Base-by-base conservation (phyloP, 2,888 invertebrate genomes). In the Chloroclystis v-ata region DNA sequence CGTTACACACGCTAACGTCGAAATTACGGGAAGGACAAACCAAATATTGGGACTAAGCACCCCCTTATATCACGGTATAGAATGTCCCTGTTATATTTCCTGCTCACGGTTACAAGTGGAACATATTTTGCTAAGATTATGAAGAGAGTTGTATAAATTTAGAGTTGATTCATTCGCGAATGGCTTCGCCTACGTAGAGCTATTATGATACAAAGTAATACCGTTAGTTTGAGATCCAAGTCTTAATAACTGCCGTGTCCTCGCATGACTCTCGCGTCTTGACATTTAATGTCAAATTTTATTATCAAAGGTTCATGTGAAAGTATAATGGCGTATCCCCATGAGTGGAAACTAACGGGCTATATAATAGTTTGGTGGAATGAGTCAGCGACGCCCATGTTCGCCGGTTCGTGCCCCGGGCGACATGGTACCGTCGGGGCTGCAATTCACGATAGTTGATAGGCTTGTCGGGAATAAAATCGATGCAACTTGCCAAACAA, bases 381-480 rank as follows among this genome's bases (percentile, higher is more conserved):
- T 50, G 73, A 75, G 58, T 76, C 77, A 75, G 62, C 62, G 53
- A 52, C 44, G 56, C 46, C 49, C 55, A 49, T 52, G 20, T 33
- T n/a, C 32, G 56, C n/a, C n/a, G n/a, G n/a, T 63, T 57, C 62
- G 78, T 79, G 72, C 78, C 78, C 64, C 66, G 67, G 61, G 66
- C 76, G 67, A 67, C 72, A 59, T 72, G 78, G 72, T 67, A 78
- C 78, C 70, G 64, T 61, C 59, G 65, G 61, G 66, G 61, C 66
- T 78, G 72, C 78, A 78, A 76, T 74, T 70, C 69, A 67, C 57
- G 67, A 64, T 63, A 49, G 42, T 41, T 60, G 60, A 46, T 50
- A 46, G 56, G 61, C 57, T 56, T 57, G 60, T 54, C 58, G 48
- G 63, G 57, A 67, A 63, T 52, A 58, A 62, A 65, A 67, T 62